Conservation (phyloP, 2,797 vertebrate species). For the Intellagama lesueurii region DNA sequence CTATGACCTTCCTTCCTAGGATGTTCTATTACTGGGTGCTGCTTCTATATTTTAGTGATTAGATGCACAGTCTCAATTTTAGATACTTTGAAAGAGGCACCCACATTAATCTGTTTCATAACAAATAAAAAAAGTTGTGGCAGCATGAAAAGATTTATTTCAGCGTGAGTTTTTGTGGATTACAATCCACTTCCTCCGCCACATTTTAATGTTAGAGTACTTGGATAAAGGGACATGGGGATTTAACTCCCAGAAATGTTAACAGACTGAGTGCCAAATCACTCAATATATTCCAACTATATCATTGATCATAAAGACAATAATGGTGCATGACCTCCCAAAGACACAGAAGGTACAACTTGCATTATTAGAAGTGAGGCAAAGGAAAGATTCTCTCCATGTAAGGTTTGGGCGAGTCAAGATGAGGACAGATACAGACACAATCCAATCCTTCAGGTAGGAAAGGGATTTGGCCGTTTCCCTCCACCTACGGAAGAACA, state of each 20-base stretch:
- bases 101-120: too few relatives aligned
- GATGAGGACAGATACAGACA: constrained; percentile 16
- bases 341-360: constrained; percentile 34
- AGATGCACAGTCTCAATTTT: constrained; percentile 1
- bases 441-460: too few relatives aligned
- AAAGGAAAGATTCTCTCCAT: constrained; percentile 32
- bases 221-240: constrained; percentile 16
- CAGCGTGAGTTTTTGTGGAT: too few relatives aligned
- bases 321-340: constrained; percentile 41
- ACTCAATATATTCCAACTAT: constrained; percentile 26
- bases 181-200: too few relatives aligned
- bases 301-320: constrained; percentile 28
- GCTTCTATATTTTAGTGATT: constrained; percentile 38
- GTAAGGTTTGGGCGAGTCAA: constrained; percentile 8
- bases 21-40: constrained; percentile 38
- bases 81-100: not conserved
- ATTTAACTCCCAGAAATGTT: constrained; percentile 7
- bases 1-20: constrained; percentile 52
- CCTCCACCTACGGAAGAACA: not conserved
- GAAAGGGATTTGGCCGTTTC: not conserved
- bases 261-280: constrained; percentile 26
- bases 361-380: constrained; percentile 18
- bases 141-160: too few relatives aligned
- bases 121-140: too few relatives aligned
- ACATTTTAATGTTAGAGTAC: not conserved